phyloP scores from a whole-genome alignment of 1,140 invertebrate species.

The Proales similis region DNA sequence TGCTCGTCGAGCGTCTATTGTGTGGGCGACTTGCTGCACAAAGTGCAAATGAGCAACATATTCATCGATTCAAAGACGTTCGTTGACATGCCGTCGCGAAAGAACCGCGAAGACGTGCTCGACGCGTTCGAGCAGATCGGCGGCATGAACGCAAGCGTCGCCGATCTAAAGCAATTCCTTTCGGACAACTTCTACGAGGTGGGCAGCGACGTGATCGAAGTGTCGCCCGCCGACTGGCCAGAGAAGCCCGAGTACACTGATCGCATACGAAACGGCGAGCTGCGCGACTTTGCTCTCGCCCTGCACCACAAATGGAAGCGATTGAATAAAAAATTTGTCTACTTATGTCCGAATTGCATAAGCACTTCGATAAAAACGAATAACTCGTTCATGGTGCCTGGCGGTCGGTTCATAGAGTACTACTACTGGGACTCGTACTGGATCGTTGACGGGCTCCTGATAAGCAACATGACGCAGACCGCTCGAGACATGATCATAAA shows the following conservation, averaged over 20 bases:
- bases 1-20: slow-evolving; percentile 21
- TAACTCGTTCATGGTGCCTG: slow-evolving; percentile 66
- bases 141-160: background rate
- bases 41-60: slow-evolving; percentile 5
- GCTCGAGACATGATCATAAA: slow-evolving; percentile 64
- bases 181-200: slow-evolving; percentile 11
- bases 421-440: slow-evolving; percentile 94
- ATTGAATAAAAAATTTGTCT: slow-evolving; percentile 11
- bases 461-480: slow-evolving; percentile 72
- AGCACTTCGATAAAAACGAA: slow-evolving; percentile 6
- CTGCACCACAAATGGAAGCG: slow-evolving; percentile 29
- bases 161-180: slow-evolving; percentile 6
- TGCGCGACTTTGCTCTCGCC: slow-evolving; percentile 1
- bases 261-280: slow-evolving; percentile 8
- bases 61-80: slow-evolving; percentile 36
- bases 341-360: slow-evolving; percentile 19
- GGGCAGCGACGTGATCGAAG: background rate
- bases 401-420: slow-evolving; percentile 73
- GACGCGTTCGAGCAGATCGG: background rate
- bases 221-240: slow-evolving; percentile 7
- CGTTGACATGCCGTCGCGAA: slow-evolving; percentile 14
- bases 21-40: slow-evolving; percentile 18
- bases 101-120: background rate
- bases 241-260: background rate
- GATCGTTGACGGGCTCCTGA: slow-evolving; percentile 74